Evolutionary conservation across 2,797 vertebrate genomes (phyloP).

Genomic region (Glossophaga mutica): DNA sequence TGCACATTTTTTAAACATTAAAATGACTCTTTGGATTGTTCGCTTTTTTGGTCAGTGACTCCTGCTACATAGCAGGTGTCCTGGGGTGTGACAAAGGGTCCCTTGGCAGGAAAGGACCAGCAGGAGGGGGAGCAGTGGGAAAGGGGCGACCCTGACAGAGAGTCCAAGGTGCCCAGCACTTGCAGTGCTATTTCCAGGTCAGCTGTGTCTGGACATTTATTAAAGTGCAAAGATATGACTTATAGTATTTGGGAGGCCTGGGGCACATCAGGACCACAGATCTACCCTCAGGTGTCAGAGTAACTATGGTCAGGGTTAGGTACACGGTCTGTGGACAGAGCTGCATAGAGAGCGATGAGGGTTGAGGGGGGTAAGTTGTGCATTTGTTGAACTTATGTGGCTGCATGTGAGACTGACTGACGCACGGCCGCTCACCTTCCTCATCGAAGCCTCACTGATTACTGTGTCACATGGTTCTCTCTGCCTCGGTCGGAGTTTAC

Average conservation of each 20-base stretch:
- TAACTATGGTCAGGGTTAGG: neutral
- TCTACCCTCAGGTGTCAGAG: neutral
- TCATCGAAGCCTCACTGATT: neutral
- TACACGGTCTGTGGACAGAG: neutral
- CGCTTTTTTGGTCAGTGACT: neutral
- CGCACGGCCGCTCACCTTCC: neutral
- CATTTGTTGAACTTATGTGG: neutral
- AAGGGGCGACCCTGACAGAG: neutral
- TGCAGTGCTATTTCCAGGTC: neutral
- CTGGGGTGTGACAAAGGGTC: neutral
- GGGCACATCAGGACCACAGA: neutral
- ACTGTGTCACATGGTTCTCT: neutral
- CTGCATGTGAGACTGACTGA: neutral
- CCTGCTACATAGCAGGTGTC: neutral
- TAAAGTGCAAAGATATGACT: neutral
- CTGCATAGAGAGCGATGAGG: neutral
- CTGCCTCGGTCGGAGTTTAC: neutral
- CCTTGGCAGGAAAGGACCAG: neutral
- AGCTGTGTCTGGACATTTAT: neutral
- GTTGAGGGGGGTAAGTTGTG: neutral
- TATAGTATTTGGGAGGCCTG: no score
- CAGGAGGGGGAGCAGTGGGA: neutral
- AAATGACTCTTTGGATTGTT: neutral
- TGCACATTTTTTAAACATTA: neutral
- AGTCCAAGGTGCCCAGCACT: neutral